Evolutionary conservation across 2,888 invertebrate genomes (phyloP), one percentile per base, ranked within the genome.

Genomic region (Leptopilina myrica): DNA sequence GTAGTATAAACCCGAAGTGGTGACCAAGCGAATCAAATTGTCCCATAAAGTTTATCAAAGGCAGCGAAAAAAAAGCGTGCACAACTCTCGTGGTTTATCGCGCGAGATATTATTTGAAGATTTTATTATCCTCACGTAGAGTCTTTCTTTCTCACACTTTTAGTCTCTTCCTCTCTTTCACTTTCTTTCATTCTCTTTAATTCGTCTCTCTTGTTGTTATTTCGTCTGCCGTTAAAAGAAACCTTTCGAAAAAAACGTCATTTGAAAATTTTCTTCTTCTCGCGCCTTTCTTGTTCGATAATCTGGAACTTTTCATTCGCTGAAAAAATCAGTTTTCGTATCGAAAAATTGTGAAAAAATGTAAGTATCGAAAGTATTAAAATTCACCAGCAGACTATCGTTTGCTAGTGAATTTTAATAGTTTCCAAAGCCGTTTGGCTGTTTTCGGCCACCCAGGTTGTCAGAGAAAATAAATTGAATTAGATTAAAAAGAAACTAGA

Each of bases 71-170:
- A 66, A 76, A 8, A 8, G 43, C 43, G 43, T 43, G 6, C 43
- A 43, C 67, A 80, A 76, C 79, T 66, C 67, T 62, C 77, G 64
- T 69, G 78, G 82, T 87, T 87, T 87, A 87, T 88, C 86, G 86
- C 86, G 85, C 85, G 87, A 84, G 85, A 88, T 89, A 88, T 88
- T 89, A 88, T 89, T 89, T 85, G 86, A 86, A 85, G 86, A 87
- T 86, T 88, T 89, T 89, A 89, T 88, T 82, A 86, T 87, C 87
- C 53, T 73, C 69, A 9, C 12, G 20, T 20, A 20, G 33, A 4
- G 33, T 49, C 26, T 53, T 12, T 43, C 49, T 49, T 12, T 49
- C 49, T 49, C 49, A 9, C 49, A 5, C 49, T 49, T 8, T 49
- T 49, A n/a, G n/a, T 15, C 66, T 43, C 9, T 67, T 67, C 20